Evolutionary conservation across 2,888 invertebrate genomes (phyloP).

Genomic region (Lepetodrilus schrolli): DNA sequence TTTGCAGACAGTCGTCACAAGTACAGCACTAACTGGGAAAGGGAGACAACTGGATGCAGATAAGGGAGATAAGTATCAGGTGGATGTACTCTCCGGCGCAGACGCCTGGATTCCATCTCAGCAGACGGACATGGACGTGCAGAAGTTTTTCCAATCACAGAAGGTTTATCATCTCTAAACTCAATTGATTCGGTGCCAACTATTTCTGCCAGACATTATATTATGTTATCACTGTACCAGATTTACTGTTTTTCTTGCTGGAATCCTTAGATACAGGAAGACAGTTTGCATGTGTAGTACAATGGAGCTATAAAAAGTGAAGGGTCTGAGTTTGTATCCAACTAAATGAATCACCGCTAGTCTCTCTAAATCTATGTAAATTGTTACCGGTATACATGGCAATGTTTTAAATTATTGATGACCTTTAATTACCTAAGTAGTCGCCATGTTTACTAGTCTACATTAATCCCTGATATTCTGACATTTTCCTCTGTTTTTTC

Average conservation of each 20-base stretch:
- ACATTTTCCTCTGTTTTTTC: not conserved
- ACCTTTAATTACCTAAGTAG: too few species aligned
- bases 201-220: not conserved
- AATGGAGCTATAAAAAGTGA: not conserved
- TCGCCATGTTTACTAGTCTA: too few species aligned
- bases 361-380: too few species aligned
- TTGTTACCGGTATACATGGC: too few species aligned
- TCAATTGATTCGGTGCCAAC: not conserved
- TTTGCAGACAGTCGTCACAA: conserved; percentile 68
- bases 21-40: conserved; percentile 66
- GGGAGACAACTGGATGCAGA: conserved; percentile 56
- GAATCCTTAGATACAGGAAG: not conserved
- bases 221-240: not conserved
- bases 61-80: conserved; percentile 59
- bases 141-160: conserved; percentile 54
- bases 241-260: not conserved
- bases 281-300: not conserved
- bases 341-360: too few species aligned
- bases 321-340: too few species aligned
- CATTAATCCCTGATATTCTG: too few species aligned
- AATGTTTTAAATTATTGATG: too few species aligned
- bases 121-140: conserved; percentile 43
- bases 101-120: conserved; percentile 57
- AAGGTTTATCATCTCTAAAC: conserved; percentile 40
- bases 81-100: conserved; percentile 65